These are phyloP conservation scores for Saimiri boliviensis DNA, from an alignment of 2,113 vertebrate species.

Conservation along the genomic window DNA sequence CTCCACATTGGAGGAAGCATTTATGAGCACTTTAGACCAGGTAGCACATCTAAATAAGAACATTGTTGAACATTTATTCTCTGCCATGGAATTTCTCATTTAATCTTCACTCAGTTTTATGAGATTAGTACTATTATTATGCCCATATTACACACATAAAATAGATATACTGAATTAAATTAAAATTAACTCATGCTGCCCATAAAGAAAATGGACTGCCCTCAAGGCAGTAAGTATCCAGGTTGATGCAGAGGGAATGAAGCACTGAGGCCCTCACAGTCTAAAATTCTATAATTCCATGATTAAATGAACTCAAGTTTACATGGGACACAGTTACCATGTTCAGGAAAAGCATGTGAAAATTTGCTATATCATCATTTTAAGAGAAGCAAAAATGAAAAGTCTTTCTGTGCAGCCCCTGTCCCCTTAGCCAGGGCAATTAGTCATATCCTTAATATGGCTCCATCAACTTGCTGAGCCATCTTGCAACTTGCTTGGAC, in stretches of 20 bases:
- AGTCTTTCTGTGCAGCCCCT: neutral
- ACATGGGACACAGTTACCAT: neutral
- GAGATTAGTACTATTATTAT: neutral
- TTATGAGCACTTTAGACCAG: neutral
- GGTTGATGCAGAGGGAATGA: neutral
- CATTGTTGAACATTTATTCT: neutral
- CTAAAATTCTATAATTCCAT: neutral
- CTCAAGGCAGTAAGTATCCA: neutral
- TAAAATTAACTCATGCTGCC: neutral
- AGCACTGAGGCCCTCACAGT: neutral
- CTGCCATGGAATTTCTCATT: neutral
- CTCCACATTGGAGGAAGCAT: neutral
- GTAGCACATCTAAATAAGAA: neutral
- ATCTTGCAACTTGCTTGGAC: neutral
- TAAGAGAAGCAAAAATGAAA: neutral
- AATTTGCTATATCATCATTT: neutral
- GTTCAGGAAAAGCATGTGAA: neutral
- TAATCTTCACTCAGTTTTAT: neutral
- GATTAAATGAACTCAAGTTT: constrained; percentile 21
- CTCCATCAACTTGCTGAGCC: neutral
- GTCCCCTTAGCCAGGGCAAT: neutral
- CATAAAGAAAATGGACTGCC: neutral
- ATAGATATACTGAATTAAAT: neutral
- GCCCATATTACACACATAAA: neutral
- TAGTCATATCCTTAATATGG: neutral